These are phyloP conservation scores for Lateolabrax maculatus DNA, from an alignment of 2,797 vertebrate genomes.

Conservation along the genomic window DNA sequence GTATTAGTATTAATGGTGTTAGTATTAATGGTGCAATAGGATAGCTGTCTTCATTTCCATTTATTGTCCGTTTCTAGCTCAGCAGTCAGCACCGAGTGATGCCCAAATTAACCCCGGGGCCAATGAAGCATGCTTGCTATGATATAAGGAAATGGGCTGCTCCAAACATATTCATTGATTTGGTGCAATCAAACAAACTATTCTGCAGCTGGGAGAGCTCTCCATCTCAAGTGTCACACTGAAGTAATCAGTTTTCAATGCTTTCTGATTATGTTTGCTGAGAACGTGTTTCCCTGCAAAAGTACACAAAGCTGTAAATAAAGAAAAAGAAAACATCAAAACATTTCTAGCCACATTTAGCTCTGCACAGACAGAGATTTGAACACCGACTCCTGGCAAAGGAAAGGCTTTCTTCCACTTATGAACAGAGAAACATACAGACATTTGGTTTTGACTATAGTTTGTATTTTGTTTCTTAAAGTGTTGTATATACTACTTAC, in stretches of 20 bases:
- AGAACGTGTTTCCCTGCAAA: constrained; percentile 20
- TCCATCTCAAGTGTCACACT: constrained; percentile 53
- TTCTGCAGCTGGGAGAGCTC: constrained; percentile 45
- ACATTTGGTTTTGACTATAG: background rate
- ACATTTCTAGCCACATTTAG: constrained; percentile 13
- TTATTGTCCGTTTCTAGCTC: constrained; percentile 20
- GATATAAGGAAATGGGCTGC: constrained; percentile 44
- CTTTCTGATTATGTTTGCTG: constrained; percentile 52
- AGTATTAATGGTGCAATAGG: background rate
- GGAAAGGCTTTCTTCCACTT: background rate
- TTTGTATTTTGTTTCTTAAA: background rate
- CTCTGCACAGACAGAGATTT: constrained; percentile 3
- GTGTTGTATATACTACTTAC: background rate
- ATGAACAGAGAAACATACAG: background rate
- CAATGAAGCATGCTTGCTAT: constrained; percentile 28
- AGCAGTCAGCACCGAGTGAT: constrained; percentile 4
- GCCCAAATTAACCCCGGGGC: constrained; percentile 48
- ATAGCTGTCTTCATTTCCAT: constrained; percentile 35
- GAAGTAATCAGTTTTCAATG: constrained; percentile 59
- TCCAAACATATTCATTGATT: constrained; percentile 57
- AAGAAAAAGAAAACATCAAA: constrained; percentile 30
- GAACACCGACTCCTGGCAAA: background rate
- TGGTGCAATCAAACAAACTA: constrained; percentile 40
- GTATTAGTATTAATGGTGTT: no score
- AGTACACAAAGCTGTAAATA: constrained; percentile 18